Conservation (phyloP, 2,797 vertebrate genomes). For the Numenius phaeopus region DNA sequence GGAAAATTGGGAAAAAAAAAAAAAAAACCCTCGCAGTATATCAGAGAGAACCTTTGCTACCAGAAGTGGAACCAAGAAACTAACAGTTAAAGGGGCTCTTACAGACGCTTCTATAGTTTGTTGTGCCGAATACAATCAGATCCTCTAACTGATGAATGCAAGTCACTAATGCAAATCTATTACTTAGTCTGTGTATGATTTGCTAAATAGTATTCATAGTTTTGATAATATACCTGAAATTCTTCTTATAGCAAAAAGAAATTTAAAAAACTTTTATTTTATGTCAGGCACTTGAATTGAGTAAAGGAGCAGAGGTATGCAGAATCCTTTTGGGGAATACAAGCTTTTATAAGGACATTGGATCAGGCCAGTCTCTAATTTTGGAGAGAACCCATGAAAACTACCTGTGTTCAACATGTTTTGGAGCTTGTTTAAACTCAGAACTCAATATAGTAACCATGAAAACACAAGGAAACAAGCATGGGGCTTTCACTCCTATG, state of each 20-base stretch:
- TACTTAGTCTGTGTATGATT: neutral
- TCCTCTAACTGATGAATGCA: neutral
- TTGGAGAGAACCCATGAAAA: neutral
- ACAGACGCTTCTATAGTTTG: neutral
- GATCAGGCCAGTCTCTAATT: neutral
- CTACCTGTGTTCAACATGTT: neutral
- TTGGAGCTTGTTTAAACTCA: neutral
- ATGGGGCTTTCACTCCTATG: neutral
- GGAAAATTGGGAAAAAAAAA: neutral
- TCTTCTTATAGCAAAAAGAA: neutral
- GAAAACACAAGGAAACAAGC: neutral
- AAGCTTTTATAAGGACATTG: neutral
- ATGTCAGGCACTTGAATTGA: neutral
- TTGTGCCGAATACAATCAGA: neutral
- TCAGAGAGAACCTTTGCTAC: neutral
- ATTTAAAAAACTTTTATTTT: neutral
- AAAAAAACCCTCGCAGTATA: neutral
- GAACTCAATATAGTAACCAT: neutral
- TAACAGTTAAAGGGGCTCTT: neutral
- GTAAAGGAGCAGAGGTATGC: neutral
- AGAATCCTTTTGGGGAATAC: neutral
- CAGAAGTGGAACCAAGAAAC: neutral
- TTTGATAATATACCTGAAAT: neutral
- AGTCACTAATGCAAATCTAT: neutral
- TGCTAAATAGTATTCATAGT: neutral